A percentile compares a stretch with the other conserved stretches of the same genome.
These are phyloP conservation scores for Pituophis catenifer DNA, from an alignment of 2,113 vertebrate species.

Conservation along the genomic window DNA sequence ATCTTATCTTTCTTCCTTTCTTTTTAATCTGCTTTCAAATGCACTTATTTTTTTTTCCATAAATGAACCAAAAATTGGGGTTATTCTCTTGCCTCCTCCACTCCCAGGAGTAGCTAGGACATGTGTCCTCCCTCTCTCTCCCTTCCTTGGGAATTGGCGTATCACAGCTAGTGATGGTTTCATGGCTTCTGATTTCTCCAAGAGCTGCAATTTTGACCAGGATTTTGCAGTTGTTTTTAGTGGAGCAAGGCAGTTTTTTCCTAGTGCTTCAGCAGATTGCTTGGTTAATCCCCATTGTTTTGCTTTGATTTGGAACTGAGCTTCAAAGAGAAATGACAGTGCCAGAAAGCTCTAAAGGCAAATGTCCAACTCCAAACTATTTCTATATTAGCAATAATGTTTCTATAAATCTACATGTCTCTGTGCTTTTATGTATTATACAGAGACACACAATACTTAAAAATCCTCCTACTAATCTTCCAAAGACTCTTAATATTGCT, in stretches of 20 bases:
- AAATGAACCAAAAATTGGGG: neutral
- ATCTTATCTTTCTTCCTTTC: neutral
- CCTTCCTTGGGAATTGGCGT: neutral
- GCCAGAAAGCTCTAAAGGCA: neutral
- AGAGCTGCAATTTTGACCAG: neutral
- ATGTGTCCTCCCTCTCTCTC: neutral
- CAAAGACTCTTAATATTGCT: neutral
- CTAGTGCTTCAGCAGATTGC: neutral
- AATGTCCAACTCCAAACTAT: neutral
- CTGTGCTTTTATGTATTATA: neutral
- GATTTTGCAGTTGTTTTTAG: neutral
- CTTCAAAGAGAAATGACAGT: neutral
- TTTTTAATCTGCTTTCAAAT: neutral
- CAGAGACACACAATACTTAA: neutral
- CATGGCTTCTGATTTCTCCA: neutral
- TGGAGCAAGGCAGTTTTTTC: neutral
- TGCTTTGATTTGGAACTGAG: neutral
- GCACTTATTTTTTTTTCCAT: neutral
- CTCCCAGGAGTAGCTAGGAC: neutral
- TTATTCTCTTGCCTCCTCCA: neutral
- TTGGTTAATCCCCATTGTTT: neutral
- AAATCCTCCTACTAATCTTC: neutral
- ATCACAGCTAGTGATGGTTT: neutral
- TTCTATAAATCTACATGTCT: neutral
- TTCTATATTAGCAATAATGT: neutral